Evolutionary conservation across 1,140 invertebrate genomes (phyloP).

Genomic region (Psilanteris sp.): DNA sequence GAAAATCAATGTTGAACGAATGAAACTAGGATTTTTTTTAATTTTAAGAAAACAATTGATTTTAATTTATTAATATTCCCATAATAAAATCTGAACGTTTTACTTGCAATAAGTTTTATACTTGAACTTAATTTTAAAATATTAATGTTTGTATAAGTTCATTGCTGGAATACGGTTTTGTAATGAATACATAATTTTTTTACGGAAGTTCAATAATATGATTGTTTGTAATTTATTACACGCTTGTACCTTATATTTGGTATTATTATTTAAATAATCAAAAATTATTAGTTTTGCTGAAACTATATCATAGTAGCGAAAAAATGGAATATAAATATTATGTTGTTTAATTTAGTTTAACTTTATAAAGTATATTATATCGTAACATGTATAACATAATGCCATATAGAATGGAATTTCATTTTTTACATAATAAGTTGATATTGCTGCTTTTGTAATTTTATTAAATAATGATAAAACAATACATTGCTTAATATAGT

Average conservation of each 20-base stretch:
- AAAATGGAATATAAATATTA: constrained; percentile 18
- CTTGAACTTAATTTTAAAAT: constrained; percentile 39
- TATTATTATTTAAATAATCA: neutral
- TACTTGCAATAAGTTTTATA: constrained; percentile 45
- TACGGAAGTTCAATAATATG: constrained; percentile 37
- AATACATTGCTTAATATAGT: constrained; percentile 48
- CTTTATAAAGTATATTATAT: too few species aligned
- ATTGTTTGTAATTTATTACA: constrained; percentile 38
- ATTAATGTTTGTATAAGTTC: constrained; percentile 32
- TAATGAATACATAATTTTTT: constrained; percentile 54
- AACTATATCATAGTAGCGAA: constrained; percentile 7
- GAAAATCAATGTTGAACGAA: constrained; percentile 43
- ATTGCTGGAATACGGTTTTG: constrained; percentile 38
- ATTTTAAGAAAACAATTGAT: constrained; percentile 27
- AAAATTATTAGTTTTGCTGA: constrained; percentile 17
- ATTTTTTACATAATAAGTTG: constrained; percentile 12
- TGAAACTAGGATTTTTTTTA: too few species aligned
- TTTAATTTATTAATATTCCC: constrained; percentile 35
- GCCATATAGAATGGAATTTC: constrained; percentile 14
- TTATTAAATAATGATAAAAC: constrained; percentile 17
- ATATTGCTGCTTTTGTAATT: constrained; percentile 22
- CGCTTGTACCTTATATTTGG: constrained; percentile 19
- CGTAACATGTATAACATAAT: constrained; percentile 32
- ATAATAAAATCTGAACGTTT: constrained; percentile 24
- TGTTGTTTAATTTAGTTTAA: constrained; percentile 19